These are phyloP conservation scores for Phataginus tricuspis DNA, from an alignment of 2,797 vertebrate species.

Conservation along the genomic window DNA sequence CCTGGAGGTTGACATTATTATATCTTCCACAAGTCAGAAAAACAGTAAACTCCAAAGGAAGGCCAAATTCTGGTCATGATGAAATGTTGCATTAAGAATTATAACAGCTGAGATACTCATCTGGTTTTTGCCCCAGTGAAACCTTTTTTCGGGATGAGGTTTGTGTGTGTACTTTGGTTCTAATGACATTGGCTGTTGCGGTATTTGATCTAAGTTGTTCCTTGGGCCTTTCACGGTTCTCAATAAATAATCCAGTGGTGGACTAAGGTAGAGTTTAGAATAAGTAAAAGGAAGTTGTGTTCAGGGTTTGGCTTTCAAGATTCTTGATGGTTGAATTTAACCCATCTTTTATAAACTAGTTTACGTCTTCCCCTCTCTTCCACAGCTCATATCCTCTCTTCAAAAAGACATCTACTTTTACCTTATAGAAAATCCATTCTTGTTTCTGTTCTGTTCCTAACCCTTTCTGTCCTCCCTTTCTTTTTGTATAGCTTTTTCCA, in stretches of 20 bases:
- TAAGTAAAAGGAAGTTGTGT: neutral
- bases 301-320: neutral
- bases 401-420: neutral
- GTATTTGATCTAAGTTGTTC: neutral
- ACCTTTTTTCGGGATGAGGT: neutral
- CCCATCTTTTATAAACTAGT: neutral
- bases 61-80: neutral
- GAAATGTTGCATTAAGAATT: constrained; percentile 33
- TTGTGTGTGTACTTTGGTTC: constrained; percentile 3
- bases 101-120: neutral
- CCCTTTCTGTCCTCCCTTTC: neutral
- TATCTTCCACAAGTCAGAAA: neutral
- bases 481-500: neutral
- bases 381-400: neutral
- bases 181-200: neutral
- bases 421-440: neutral
- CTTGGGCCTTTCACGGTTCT: neutral
- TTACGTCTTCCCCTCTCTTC: neutral
- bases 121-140: neutral
- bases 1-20: neutral
- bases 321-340: constrained; percentile 28
- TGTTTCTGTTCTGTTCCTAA: neutral
- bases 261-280: neutral
- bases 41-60: neutral
- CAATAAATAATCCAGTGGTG: neutral